Evolutionary conservation across 2,113 vertebrate genomes (phyloP).

Genomic region (Genyomyrus donnyi): DNA sequence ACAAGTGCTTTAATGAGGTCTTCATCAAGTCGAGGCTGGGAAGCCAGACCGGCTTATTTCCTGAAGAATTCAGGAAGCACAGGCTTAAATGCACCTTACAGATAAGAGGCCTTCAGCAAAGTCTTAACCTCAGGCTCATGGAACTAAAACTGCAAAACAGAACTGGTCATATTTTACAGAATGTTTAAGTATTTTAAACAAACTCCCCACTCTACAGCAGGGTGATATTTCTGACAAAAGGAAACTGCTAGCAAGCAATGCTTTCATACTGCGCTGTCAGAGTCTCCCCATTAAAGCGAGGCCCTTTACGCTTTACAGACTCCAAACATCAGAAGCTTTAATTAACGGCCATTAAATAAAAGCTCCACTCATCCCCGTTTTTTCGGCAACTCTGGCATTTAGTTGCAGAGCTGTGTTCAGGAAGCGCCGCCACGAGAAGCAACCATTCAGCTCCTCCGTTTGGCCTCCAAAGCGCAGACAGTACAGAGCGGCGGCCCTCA

Average conservation of each 20-base stretch:
- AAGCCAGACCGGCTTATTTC: background rate
- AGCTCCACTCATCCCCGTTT: background rate
- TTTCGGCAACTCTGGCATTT: background rate
- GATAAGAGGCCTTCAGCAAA: constrained; percentile 19
- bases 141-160: constrained; percentile 15
- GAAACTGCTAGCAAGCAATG: background rate
- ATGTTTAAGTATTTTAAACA: background rate
- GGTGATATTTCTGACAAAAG: background rate
- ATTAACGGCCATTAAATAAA: background rate
- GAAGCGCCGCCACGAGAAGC: background rate
- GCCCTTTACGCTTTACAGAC: background rate
- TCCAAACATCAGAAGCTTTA: background rate
- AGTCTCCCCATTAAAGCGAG: background rate
- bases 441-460: background rate
- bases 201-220: background rate
- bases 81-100: constrained; percentile 15
- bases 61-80: background rate
- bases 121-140: constrained; percentile 22
- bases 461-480: background rate
- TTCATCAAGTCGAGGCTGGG: background rate
- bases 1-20: background rate
- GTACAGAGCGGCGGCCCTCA: background rate
- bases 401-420: background rate
- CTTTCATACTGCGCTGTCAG: background rate
- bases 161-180: background rate